These are phyloP conservation scores for Pristiophorus japonicus DNA, from an alignment of 2,113 vertebrate species.

Conservation along the genomic window DNA sequence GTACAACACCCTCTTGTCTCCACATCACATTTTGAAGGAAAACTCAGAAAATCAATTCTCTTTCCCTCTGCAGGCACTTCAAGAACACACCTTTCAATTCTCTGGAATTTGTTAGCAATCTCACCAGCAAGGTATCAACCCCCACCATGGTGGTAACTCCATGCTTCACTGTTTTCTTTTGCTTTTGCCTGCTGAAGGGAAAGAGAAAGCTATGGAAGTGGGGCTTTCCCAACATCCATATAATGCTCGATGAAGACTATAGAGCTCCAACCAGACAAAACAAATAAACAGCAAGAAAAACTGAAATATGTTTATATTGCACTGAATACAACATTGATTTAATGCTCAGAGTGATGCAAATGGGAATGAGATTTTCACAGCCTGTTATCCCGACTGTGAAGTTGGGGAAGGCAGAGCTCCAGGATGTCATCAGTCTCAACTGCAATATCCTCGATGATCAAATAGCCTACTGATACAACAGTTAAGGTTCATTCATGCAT, in stretches of 20 bases:
- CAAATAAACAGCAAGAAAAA: neutral
- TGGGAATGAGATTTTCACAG: neutral
- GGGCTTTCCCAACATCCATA: neutral
- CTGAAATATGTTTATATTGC: neutral
- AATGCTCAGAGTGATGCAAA: neutral
- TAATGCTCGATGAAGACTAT: neutral
- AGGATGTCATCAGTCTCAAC: neutral
- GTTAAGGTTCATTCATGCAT: neutral
- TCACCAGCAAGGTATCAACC: neutral
- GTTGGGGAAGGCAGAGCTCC: neutral
- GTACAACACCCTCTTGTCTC: neutral
- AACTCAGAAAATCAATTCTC: neutral
- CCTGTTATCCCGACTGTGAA: neutral
- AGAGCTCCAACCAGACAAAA: neutral
- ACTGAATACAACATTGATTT: neutral
- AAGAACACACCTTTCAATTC: neutral
- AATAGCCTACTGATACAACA: neutral
- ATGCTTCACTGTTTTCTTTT: neutral
- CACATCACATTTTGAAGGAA: neutral
- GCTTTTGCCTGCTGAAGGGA: neutral
- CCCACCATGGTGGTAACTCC: neutral
- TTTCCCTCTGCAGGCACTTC: neutral
- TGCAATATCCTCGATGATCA: neutral
- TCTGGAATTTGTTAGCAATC: neutral
- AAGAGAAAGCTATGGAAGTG: neutral